Base-by-base conservation (phyloP, 2,888 invertebrate genomes). In the Chouioia cunea region DNA sequence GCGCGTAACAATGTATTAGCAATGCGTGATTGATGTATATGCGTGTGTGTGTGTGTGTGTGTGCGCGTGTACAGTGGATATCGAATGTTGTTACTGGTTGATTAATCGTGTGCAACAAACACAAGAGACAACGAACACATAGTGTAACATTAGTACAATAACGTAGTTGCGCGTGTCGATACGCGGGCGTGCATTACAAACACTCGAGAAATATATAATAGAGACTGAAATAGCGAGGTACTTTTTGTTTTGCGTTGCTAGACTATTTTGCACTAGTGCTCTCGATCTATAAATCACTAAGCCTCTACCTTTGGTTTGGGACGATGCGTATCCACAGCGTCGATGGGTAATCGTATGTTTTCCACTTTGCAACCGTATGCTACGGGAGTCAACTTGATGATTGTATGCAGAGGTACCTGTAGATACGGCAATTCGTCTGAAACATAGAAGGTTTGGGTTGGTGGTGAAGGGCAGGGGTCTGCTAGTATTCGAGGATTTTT, bases 351-450 rank as follows among this genome's bases (percentile, higher is more conserved):
- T 82, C 92, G 90, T 83, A 99, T 94, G 86, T 96, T 93, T 84
- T 99, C 98, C 83, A 97, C 94, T 80, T 97, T 93, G 86, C 99
- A 99, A 50, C 99, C 99, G 86, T 99, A 99, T 46, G 99, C 99
- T 44, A 98, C 95, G 2, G 99, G 99, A 20, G 98, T 99, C 83
- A 99, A 87, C 87, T 98, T 98, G 84, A 99, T 96, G 78, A 99
- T 93, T 62, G 97, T 95, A 87, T 99, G 99, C 70, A 97, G 88
- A 8, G 97, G 97, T 77, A 97, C 96, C 87, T 93, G 91, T 65
- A 97, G 88, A 86, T 96, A 97, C 4, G 97, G 96, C 76, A 97
- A 88, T 86, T 97, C 96, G 82, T 93, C 95, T 94, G 87, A 16
- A 86, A 86, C 27, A 65, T 47, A 23, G 22, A 60, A 67, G 65